Base-by-base conservation (phyloP, 2,113 vertebrate genomes). In the Theristicus caerulescens region DNA sequence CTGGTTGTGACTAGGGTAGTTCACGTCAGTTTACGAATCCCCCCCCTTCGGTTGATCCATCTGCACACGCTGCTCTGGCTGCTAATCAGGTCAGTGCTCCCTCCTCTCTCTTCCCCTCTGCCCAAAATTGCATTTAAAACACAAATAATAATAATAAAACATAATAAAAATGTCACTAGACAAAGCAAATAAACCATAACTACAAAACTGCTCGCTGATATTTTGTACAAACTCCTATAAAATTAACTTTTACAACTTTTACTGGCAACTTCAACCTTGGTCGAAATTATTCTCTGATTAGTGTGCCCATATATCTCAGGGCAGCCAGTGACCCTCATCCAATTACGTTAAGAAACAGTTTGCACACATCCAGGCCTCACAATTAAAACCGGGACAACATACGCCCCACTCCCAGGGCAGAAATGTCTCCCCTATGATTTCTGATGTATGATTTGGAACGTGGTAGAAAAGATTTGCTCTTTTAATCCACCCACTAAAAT, bases 91-190 rank as follows among this genome's bases (percentile, higher is more conserved):
- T 19, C 95, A 77, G 38, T 4, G 10, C 89, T 77, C 73, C 84
- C 57, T 84, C 81, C 94, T 38, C 86, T 69, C 57, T 32, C 58
- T 61, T 82, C 83, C 85, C 82, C 52, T 47, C 82, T 36, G 77
- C 93, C 70, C 90, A 64, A 62, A 92, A 84, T 1, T 62, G 81
- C 95, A 40, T 77, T 85, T 49, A 52, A 91, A 95, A 81, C 96
- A 77, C 96, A 94, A 97, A 97, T 88, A 96, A 97, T 89, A 93
- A 97, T 93, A 95, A 95, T 90, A 93, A 95, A 94, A 18, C 93
- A 62, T 54, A 82, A 79, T 94, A 94, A 96, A 96, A 89, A 72
- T 27, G 83, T 95, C 86, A 82, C 54, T 11, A n/a, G 94, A 90
- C 77, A 77, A 85, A 93, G 92, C 93, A 92, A 62, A 86, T n/a